phyloP scores from a whole-genome alignment of 1,140 invertebrate genomes.

The Sogatella furcifera region DNA sequence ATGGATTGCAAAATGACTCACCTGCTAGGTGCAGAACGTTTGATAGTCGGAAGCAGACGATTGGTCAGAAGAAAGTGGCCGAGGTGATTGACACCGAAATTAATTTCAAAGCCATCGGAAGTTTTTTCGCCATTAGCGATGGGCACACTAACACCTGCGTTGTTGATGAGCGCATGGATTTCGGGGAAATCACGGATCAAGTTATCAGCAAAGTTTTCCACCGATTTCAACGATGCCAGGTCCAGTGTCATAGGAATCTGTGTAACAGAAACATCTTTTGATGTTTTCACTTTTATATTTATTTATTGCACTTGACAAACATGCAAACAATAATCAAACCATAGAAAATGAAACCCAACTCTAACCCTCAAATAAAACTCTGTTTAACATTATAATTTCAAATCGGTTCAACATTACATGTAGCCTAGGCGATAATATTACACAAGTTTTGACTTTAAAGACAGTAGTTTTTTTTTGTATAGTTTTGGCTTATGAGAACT shows the following conservation, averaged over 20 bases:
- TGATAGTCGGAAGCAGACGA: conserved; percentile 56
- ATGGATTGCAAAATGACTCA: conserved; percentile 28
- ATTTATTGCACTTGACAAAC: too few relatives aligned
- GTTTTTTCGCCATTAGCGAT: conserved; percentile 42
- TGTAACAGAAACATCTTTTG: conserved; percentile 20
- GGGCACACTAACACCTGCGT: conserved; percentile 55
- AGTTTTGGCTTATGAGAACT: too few relatives aligned
- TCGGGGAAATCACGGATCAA: conserved; percentile 46
- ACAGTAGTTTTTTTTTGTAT: too few relatives aligned
- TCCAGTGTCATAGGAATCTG: conserved; percentile 62
- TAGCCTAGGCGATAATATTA: too few relatives aligned
- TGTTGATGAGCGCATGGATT: conserved; percentile 65
- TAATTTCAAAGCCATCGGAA: conserved; percentile 72
- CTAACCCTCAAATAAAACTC: too few relatives aligned
- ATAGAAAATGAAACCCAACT: too few relatives aligned
- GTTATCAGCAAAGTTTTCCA: conserved; percentile 52
- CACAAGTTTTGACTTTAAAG: too few relatives aligned
- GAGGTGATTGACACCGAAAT: conserved; percentile 69
- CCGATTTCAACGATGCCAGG: conserved; percentile 55
- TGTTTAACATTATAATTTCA: too few relatives aligned
- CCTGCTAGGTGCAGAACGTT: conserved; percentile 47
- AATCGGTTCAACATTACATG: too few relatives aligned
- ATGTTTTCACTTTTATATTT: too few relatives aligned
- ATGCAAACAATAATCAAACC: too few relatives aligned
- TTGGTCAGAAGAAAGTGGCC: conserved; percentile 79